These are phyloP conservation scores for Melinaea marsaeus DNA, from an alignment of 2,888 invertebrate species.

Conservation along the genomic window DNA sequence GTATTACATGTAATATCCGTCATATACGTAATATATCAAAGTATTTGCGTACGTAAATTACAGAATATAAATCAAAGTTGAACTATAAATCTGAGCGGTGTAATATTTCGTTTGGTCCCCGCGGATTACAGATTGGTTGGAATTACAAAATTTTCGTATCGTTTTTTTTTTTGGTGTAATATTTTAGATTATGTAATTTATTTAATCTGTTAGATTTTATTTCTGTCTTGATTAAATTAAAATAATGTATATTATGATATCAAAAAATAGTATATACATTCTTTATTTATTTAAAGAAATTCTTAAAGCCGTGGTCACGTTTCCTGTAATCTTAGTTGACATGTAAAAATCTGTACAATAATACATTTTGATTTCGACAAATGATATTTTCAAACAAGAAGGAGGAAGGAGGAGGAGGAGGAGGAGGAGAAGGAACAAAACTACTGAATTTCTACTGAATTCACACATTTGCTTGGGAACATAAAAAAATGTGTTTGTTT, in stretches of 20 bases:
- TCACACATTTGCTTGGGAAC: too few relatives aligned
- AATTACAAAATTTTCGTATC: neutral
- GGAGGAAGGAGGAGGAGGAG: too few relatives aligned
- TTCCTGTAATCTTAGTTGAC: too few relatives aligned
- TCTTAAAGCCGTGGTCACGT: too few relatives aligned
- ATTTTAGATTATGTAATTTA: neutral
- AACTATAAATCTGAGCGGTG: slow-evolving; percentile 14
- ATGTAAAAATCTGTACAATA: too few relatives aligned
- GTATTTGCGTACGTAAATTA: neutral
- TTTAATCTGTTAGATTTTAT: neutral
- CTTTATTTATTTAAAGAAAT: too few relatives aligned
- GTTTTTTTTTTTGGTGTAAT: slow-evolving; percentile 2
- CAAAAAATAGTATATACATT: too few relatives aligned
- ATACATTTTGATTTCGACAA: too few relatives aligned
- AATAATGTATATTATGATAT: neutral
- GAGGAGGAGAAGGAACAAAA: too few relatives aligned
- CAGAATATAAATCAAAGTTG: slow-evolving; percentile 2
- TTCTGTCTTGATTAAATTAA: neutral
- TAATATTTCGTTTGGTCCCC: slow-evolving; percentile 11
- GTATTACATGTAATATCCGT: neutral
- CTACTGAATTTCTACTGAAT: too few relatives aligned
- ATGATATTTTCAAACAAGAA: too few relatives aligned
- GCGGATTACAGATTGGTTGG: slow-evolving; percentile 4
- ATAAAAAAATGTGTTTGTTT: too few relatives aligned
- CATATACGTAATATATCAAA: neutral